These are phyloP conservation scores for Tipula vernalis DNA, from an alignment of 2,888 invertebrate genomes.

Conservation along the genomic window DNA sequence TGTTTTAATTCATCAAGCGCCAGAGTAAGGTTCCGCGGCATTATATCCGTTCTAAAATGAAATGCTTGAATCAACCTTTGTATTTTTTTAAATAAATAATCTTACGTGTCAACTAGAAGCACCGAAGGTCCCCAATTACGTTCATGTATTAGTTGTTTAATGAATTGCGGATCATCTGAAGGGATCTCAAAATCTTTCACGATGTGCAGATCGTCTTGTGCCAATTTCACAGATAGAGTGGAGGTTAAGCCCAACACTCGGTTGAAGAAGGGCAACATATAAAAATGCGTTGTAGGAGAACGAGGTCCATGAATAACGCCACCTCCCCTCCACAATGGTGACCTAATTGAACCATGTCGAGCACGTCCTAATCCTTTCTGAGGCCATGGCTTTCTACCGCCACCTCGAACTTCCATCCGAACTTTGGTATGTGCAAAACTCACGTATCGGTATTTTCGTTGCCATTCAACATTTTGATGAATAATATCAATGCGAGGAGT, in stretches of 20 bases:
- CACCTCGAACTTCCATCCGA: constrained; percentile 76
- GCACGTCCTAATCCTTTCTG: constrained; percentile 89
- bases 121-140: constrained; percentile 96
- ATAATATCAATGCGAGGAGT: constrained; percentile 79
- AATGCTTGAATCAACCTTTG: background rate
- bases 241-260: constrained; percentile 71
- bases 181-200: constrained; percentile 80
- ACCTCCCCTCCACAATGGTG: constrained; percentile 75
- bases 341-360: constrained; percentile 83
- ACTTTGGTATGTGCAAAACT: constrained; percentile 66
- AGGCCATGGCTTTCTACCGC: constrained; percentile 91
- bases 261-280: constrained; percentile 73
- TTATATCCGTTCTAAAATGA: constrained; percentile 61
- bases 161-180: constrained; percentile 60
- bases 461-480: constrained; percentile 78
- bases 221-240: constrained; percentile 79
- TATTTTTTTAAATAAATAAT: background rate
- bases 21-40: constrained; percentile 75
- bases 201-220: constrained; percentile 90
- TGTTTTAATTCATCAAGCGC: constrained; percentile 69
- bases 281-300: constrained; percentile 82
- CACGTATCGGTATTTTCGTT: constrained; percentile 65
- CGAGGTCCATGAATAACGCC: constrained; percentile 84
- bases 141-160: constrained; percentile 65
- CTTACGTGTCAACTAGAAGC: constrained; percentile 83